Evolutionary conservation across 2,888 invertebrate genomes (phyloP).

Genomic region (Drosophila maculinotata): DNA sequence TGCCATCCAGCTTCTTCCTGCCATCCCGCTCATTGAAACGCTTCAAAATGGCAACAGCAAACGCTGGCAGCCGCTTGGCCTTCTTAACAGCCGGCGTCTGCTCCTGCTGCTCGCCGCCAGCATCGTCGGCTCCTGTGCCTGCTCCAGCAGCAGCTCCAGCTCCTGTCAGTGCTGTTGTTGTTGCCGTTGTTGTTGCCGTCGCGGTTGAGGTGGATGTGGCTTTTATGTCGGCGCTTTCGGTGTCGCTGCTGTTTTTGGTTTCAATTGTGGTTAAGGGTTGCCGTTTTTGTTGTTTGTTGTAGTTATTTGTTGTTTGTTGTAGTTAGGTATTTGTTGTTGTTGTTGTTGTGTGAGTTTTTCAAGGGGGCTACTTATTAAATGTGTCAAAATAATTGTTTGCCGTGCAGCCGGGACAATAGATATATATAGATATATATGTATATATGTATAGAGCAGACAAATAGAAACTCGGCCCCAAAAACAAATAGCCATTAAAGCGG

Average conservation of each 20-base stretch:
- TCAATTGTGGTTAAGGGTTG: slow-evolving; percentile 59
- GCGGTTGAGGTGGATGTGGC: slow-evolving; percentile 82
- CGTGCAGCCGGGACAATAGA: slow-evolving; percentile 64
- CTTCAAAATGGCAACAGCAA: slow-evolving; percentile 82
- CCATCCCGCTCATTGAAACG: slow-evolving; percentile 81
- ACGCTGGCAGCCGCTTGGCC: slow-evolving; percentile 81
- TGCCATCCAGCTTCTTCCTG: slow-evolving; percentile 67
- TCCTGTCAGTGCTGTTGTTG: slow-evolving; percentile 85
- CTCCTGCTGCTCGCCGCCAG: slow-evolving; percentile 36
- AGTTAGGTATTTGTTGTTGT: slow-evolving; percentile 27
- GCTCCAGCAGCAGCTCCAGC: slow-evolving; percentile 39
- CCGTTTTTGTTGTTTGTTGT: slow-evolving; percentile 39
- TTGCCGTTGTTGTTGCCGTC: slow-evolving; percentile 74
- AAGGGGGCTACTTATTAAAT: slow-evolving; percentile 60
- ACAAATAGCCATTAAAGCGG: slow-evolving; percentile 37
- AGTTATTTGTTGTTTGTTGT: slow-evolving; percentile 23
- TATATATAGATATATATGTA: neutral
- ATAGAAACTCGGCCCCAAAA: slow-evolving; percentile 15
- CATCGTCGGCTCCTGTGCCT: slow-evolving; percentile 47
- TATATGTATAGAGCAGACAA: slow-evolving; percentile 3
- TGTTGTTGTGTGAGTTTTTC: slow-evolving; percentile 34
- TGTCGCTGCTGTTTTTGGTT: slow-evolving; percentile 87
- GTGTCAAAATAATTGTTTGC: slow-evolving; percentile 74
- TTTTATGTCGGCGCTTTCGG: slow-evolving; percentile 88
- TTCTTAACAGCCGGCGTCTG: slow-evolving; percentile 64